Evolutionary conservation across 2,888 invertebrate genomes (phyloP).

Genomic region (Coleophora deauratella): DNA sequence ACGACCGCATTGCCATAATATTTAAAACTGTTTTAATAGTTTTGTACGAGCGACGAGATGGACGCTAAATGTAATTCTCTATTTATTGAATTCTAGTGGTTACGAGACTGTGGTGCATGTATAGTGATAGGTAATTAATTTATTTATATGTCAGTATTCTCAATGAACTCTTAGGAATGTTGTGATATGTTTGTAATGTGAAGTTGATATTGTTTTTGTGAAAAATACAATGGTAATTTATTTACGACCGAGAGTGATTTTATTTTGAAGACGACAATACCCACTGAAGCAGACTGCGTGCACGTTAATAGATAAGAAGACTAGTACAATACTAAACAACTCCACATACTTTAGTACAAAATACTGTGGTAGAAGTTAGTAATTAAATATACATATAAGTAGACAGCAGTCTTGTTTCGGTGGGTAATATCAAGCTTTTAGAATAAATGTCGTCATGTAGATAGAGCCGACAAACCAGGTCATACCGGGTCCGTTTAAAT

Average conservation of each 20-base stretch:
- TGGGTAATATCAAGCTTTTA: no score
- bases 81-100: slow-evolving; percentile 63
- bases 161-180: slow-evolving; percentile 47
- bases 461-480: no score
- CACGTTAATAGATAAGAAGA: not conserved
- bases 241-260: not conserved
- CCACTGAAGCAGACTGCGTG: no score
- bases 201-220: slow-evolving; percentile 37
- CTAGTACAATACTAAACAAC: slow-evolving; percentile 23
- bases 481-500: no score
- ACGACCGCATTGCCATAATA: slow-evolving; percentile 67
- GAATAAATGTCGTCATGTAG: slow-evolving; percentile 4
- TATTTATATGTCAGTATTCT: slow-evolving; percentile 68
- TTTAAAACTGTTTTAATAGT: slow-evolving; percentile 40
- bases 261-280: not conserved
- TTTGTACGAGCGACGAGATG: slow-evolving; percentile 22
- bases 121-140: slow-evolving; percentile 54
- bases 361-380: no score
- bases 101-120: slow-evolving; percentile 65
- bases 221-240: slow-evolving; percentile 9
- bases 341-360: no score
- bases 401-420: slow-evolving; percentile 18
- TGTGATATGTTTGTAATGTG: slow-evolving; percentile 47
- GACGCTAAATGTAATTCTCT: slow-evolving; percentile 36
- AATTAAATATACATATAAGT: slow-evolving; percentile 27